phyloP scores from a whole-genome alignment of 1,140 invertebrate species.

The Branchinecta lynchi region DNA sequence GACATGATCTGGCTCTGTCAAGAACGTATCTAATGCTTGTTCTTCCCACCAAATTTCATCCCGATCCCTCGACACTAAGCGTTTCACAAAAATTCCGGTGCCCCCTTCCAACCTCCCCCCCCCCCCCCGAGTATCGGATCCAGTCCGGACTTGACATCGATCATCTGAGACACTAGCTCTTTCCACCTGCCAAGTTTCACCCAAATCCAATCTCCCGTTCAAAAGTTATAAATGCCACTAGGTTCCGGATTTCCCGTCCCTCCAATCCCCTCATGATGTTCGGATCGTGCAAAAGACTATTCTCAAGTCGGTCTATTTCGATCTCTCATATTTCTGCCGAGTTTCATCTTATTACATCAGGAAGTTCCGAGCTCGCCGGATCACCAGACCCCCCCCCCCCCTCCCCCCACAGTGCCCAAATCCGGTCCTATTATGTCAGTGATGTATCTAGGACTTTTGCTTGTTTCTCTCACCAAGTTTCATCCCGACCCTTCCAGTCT shows the following conservation, averaged over 20 bases:
- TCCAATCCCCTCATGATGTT: background rate
- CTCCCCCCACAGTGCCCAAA: no score
- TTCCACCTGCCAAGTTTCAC: background rate
- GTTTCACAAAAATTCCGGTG: no score
- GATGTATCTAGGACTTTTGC: no score
- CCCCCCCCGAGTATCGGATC: background rate
- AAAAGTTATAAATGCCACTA: background rate
- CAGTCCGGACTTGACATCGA: background rate
- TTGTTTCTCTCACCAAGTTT: no score
- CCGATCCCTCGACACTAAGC: no score
- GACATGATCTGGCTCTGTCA: no score
- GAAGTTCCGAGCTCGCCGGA: background rate
- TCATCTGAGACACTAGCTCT: background rate
- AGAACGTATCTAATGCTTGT: no score
- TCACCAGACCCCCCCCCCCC: no score
- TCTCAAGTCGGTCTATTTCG: background rate
- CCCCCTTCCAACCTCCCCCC: background rate
- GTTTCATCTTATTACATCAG: conserved; percentile 1
- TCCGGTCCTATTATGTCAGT: no score
- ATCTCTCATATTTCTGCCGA: background rate
- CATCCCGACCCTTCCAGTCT: no score
- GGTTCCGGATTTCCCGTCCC: background rate
- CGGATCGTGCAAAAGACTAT: background rate
- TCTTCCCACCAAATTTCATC: no score
- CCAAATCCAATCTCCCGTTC: background rate